These are phyloP conservation scores for Apogon hyalosoma DNA, from an alignment of 2,797 vertebrate genomes.

Conservation along the genomic window DNA sequence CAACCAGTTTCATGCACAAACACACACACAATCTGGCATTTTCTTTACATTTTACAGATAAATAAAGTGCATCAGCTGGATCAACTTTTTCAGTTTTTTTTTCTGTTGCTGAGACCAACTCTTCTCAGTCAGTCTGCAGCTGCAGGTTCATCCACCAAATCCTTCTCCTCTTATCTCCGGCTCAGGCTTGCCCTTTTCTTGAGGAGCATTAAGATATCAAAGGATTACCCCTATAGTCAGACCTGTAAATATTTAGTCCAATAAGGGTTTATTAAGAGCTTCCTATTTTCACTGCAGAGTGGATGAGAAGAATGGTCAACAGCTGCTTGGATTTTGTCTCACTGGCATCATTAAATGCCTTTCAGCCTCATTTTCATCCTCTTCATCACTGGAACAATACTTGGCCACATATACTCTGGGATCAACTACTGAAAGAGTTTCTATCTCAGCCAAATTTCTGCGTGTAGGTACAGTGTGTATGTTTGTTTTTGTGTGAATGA, in stretches of 20 bases:
- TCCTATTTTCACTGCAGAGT: slow-evolving; percentile 47
- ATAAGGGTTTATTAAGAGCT: slow-evolving; percentile 55
- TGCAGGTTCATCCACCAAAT: slow-evolving; percentile 24
- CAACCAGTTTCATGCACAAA: neutral
- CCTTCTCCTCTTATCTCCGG: slow-evolving; percentile 24
- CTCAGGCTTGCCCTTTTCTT: slow-evolving; percentile 54
- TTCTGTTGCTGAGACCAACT: slow-evolving; percentile 38
- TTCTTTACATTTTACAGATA: slow-evolving; percentile 20
- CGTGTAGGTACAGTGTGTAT: slow-evolving; percentile 28
- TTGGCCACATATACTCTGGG: slow-evolving; percentile 27
- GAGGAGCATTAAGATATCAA: slow-evolving; percentile 60
- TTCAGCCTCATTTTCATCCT: slow-evolving; percentile 42
- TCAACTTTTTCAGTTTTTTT: slow-evolving; percentile 26
- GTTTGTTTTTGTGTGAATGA: neutral
- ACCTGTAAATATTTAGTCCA: slow-evolving; percentile 51
- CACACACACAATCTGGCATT: neutral
- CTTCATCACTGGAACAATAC: slow-evolving; percentile 42
- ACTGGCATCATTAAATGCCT: slow-evolving; percentile 35
- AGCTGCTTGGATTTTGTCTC: slow-evolving; percentile 51
- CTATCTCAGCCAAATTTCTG: slow-evolving; percentile 42
- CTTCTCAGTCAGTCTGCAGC: slow-evolving; percentile 15
- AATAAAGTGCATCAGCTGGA: slow-evolving; percentile 41
- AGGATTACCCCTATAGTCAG: slow-evolving; percentile 47
- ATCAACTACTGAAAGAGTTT: slow-evolving; percentile 35
- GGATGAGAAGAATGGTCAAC: slow-evolving; percentile 44